These are phyloP conservation scores for Psettodes erumei DNA, from an alignment of 2,113 vertebrate genomes.

Conservation along the genomic window DNA sequence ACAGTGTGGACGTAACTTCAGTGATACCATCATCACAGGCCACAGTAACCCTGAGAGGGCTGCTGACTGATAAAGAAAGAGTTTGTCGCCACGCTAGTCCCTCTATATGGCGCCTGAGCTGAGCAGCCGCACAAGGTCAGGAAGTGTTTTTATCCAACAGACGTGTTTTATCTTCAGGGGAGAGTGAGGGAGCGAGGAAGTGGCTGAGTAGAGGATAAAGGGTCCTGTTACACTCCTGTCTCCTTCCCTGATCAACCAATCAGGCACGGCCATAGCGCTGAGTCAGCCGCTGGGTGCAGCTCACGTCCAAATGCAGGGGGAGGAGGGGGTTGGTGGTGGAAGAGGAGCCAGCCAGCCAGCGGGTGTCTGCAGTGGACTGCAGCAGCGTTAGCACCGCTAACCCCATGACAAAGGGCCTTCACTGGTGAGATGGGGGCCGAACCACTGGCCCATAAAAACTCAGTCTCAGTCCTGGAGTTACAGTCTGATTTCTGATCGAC, in stretches of 20 bases:
- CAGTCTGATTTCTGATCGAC: conserved; percentile 6
- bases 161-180: conserved; percentile 64
- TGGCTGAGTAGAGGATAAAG: conserved; percentile 53
- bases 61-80: conserved; percentile 29
- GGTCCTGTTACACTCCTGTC: conserved; percentile 63
- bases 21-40: conserved; percentile 29
- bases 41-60: conserved; percentile 15
- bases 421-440: conserved; percentile 18
- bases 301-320: conserved; percentile 89
- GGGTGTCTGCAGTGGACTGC: conserved; percentile 85
- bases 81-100: not conserved
- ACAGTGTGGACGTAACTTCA: not conserved
- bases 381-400: conserved; percentile 76
- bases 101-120: conserved; percentile 23
- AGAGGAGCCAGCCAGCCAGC: conserved; percentile 44
- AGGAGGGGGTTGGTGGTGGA: conserved; percentile 72
- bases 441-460: conserved; percentile 3
- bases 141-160: conserved; percentile 42
- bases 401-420: conserved; percentile 64
- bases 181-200: conserved; percentile 44
- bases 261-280: conserved; percentile 86
- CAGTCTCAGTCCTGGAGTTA: not conserved
- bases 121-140: conserved; percentile 64
- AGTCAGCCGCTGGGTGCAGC: conserved; percentile 85
- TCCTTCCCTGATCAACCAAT: conserved; percentile 84